Evolutionary conservation across 2,113 vertebrate genomes (phyloP).

Genomic region (Paradoxurus hermaphroditus): DNA sequence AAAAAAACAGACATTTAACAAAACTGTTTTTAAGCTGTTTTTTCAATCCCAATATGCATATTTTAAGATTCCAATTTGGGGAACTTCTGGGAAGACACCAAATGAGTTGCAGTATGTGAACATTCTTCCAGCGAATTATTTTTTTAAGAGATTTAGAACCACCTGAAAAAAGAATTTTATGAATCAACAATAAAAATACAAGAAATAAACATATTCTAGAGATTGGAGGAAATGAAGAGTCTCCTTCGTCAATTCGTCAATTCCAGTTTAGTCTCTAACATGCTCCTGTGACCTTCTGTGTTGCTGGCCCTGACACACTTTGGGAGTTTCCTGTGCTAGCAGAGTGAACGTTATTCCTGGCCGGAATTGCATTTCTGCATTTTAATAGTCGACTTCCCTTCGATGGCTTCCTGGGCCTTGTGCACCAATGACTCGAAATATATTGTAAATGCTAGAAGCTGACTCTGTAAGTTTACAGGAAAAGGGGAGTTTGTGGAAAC

Average conservation of each 20-base stretch:
- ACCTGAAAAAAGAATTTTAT: conserved; percentile 46
- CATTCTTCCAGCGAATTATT: conserved; percentile 34
- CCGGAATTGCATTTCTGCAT: not conserved
- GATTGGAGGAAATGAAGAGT: not conserved
- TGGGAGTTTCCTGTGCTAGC: not conserved
- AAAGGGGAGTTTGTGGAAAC: not conserved
- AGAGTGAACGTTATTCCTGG: not conserved
- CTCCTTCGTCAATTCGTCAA: not conserved
- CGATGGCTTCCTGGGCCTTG: not conserved
- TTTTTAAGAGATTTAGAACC: conserved; percentile 42
- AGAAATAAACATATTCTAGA: not conserved
- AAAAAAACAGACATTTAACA: conserved; percentile 71
- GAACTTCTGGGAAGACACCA: conserved; percentile 62
- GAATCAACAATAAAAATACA: not conserved
- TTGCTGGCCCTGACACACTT: not conserved
- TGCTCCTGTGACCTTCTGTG: not conserved
- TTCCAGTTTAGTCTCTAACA: not conserved
- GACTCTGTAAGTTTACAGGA: not conserved
- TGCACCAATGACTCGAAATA: not conserved
- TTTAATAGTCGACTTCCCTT: not conserved
- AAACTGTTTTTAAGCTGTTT: conserved; percentile 73
- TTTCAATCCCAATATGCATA: conserved; percentile 68
- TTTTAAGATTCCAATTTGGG: conserved; percentile 71
- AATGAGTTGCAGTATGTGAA: conserved; percentile 51
- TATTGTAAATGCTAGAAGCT: not conserved